Conservation (phyloP, 1,140 invertebrate genomes). For the Frieseomelitta varia region DNA sequence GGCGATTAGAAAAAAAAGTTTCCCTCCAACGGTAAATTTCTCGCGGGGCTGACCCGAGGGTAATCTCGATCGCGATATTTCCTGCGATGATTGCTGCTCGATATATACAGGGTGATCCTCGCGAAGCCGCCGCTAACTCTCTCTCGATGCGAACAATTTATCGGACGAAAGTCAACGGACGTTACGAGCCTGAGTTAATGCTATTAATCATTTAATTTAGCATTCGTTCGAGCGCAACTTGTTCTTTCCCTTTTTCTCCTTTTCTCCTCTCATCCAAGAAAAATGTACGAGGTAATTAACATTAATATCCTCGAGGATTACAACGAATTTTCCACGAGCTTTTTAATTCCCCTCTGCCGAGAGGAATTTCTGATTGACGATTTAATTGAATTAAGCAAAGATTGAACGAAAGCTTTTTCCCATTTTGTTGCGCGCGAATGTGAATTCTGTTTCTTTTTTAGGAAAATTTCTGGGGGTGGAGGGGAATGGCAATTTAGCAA, state of each 20-base stretch:
- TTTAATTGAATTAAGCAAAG: background rate
- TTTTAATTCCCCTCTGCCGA: background rate
- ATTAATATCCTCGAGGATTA: background rate
- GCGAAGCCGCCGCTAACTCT: background rate
- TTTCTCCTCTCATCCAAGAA: background rate
- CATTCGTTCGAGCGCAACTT: background rate
- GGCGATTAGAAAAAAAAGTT: slow-evolving; percentile 55
- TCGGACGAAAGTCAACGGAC: too few species aligned
- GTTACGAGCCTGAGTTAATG: background rate
- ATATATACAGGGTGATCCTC: background rate
- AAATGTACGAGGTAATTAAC: background rate
- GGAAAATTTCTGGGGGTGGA: background rate
- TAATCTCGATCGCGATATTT: slow-evolving; percentile 44
- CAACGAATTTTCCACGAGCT: background rate
- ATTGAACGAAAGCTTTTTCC: background rate
- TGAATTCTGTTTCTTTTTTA: background rate
- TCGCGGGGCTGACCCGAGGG: slow-evolving; percentile 45
- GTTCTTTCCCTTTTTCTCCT: background rate
- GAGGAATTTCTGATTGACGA: background rate
- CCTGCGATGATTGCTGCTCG: slow-evolving; percentile 39
- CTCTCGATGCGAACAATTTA: background rate
- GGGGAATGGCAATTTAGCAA: background rate
- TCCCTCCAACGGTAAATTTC: slow-evolving; percentile 55
- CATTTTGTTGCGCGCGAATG: background rate
- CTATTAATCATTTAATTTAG: background rate